Evolutionary conservation across 2,888 invertebrate genomes (phyloP), one percentile per base, ranked within the genome.

Genomic region (Chromoteleia sp.): DNA sequence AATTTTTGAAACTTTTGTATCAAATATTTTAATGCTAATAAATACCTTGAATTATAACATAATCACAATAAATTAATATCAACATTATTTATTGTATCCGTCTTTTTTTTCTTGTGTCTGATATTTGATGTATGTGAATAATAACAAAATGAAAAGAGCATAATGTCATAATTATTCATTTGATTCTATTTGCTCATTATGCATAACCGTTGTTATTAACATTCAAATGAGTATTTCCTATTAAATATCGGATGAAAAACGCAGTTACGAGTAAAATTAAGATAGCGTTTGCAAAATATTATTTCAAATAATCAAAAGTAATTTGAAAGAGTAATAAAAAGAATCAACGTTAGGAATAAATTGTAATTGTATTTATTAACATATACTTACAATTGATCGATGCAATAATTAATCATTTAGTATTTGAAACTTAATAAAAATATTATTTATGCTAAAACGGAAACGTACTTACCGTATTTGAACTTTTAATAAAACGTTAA

Each of bases 161-260:
- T n/a, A n/a, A n/a, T n/a, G n/a, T 52, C 8, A 30, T 30, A 52
- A 52, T 29, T 15, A 25, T 21, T 1, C 5, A 7, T 25, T 8
- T 17, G 15, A 17, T 43, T 17, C 8, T 1, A n/a, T 43, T 3
- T 17, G 30, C 8, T 45, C n/a, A 41, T 43, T 45, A 30, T 39
- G 19, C 43, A 61, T 61, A 29, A 21, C 29, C 36, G 43, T 43
- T 45, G 15, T 43, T 17, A 61, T 45, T 61, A 29, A 45, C 43
- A 45, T 61, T 19, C 61, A 30, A 17, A 45, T 45, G 15, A 61
- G 17, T 7, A 17, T 45, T 61, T 39, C 12, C 41, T 41, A 14
- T 7, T 41, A 41, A 41, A 41, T 14, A 25, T 14, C 41, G 1
- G 1, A 1, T 14, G 1, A 14, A 41, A 14, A 41, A 52, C 52